Conservation (phyloP, 2,113 vertebrate genomes). For the Cariama cristata region DNA sequence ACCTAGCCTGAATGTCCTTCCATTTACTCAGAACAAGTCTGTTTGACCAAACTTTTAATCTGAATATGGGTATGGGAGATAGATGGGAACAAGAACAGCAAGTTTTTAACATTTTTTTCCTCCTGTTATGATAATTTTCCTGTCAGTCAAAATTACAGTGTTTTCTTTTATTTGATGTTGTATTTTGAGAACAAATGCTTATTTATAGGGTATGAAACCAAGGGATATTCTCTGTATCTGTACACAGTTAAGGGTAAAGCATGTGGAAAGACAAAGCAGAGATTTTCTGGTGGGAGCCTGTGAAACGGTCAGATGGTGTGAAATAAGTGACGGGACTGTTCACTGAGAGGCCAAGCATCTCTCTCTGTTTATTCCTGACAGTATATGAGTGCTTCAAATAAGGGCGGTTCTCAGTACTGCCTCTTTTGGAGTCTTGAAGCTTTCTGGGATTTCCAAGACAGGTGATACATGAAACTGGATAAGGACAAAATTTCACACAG, state of each 20-base stretch:
- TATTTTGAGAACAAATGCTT: neutral
- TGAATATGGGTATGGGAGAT: neutral
- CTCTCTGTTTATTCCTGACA: neutral
- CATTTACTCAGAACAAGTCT: neutral
- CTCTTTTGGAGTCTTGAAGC: neutral
- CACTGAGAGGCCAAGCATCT: neutral
- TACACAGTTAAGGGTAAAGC: neutral
- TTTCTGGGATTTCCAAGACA: neutral
- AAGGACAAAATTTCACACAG: neutral
- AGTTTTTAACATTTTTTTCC: neutral
- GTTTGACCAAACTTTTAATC: neutral
- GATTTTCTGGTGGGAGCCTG: neutral
- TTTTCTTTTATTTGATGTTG: neutral
- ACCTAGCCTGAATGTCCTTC: neutral
- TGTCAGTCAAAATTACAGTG: neutral
- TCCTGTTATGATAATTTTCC: neutral
- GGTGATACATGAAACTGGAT: neutral
- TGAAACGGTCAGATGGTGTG: neutral
- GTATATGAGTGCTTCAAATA: neutral
- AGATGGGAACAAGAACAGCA: neutral
- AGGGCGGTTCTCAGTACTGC: neutral
- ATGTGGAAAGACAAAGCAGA: neutral
- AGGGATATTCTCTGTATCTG: neutral
- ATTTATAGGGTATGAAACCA: neutral
- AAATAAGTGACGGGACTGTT: neutral